Evolutionary conservation across 2,113 vertebrate species (phyloP).

Genomic region (Sphyrna mokarran): DNA sequence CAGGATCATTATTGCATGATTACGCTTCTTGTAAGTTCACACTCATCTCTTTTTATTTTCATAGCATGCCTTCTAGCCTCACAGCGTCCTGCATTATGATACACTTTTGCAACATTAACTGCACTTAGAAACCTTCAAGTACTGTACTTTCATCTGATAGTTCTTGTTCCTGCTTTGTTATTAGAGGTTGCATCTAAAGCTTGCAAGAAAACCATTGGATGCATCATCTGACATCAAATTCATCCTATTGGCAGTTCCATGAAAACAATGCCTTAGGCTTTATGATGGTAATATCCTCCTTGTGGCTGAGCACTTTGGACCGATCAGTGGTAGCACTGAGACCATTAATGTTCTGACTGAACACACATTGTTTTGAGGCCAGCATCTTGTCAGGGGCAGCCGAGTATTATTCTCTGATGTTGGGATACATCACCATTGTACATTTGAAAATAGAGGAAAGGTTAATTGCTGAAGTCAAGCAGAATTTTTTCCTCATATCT

Average conservation of each 20-base stretch:
- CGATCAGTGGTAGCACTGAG: background rate
- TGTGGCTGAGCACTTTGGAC: background rate
- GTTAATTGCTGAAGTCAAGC: conserved; percentile 11
- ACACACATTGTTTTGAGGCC: background rate
- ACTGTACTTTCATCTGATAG: background rate
- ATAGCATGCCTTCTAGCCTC: background rate
- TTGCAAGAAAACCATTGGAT: background rate
- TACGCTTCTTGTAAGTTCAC: background rate
- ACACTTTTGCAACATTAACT: background rate
- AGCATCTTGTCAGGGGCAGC: background rate
- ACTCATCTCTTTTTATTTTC: background rate
- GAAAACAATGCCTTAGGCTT: background rate
- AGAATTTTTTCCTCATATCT: background rate
- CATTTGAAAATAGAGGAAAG: background rate
- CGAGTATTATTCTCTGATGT: background rate
- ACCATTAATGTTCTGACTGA: background rate
- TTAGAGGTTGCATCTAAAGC: background rate
- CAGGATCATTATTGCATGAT: background rate
- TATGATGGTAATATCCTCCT: background rate
- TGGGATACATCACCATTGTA: background rate
- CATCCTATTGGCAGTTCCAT: background rate
- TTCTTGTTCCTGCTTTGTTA: background rate
- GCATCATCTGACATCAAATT: background rate
- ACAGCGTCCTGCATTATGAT: background rate
- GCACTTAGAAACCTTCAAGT: background rate